Percentiles rank a stretch among this genome's conserved stretches.
phyloP scores from a whole-genome alignment of 1,140 invertebrate species.

The Neotoxoptera formosana region DNA sequence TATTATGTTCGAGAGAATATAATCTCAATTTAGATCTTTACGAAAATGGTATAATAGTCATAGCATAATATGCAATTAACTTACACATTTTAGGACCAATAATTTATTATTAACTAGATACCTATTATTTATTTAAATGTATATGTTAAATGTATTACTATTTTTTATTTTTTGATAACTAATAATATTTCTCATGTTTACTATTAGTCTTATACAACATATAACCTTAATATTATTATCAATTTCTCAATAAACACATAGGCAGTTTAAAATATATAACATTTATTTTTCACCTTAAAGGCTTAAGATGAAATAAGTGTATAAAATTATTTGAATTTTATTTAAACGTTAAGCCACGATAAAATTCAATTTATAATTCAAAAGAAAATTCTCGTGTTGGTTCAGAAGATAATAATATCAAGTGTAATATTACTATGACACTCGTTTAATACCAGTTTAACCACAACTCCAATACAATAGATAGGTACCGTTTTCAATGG shows the following conservation, averaged over 20 bases:
- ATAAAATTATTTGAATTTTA: not conserved
- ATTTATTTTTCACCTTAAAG: not conserved
- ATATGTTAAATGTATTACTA: not conserved
- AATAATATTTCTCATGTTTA: not conserved
- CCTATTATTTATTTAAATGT: not conserved
- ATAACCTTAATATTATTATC: not conserved
- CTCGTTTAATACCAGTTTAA: not conserved
- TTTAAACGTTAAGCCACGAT: not conserved
- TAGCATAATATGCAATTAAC: not conserved
- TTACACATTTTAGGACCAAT: not conserved
- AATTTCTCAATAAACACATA: not conserved
- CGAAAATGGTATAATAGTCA: not conserved
- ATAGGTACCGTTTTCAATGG: not conserved
- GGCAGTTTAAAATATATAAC: not conserved
- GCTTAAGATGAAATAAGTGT: not conserved
- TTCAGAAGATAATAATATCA: not conserved
- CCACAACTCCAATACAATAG: not conserved
- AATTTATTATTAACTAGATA: not conserved
- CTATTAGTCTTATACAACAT: not conserved
- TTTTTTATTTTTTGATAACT: not conserved
- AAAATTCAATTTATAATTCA: not conserved
- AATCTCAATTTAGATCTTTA: not conserved
- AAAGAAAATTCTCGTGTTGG: not conserved
- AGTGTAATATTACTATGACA: not conserved
- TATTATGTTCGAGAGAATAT: not conserved